phyloP scores from a whole-genome alignment of 2,113 vertebrate species.

The Crypturellus undulatus region DNA sequence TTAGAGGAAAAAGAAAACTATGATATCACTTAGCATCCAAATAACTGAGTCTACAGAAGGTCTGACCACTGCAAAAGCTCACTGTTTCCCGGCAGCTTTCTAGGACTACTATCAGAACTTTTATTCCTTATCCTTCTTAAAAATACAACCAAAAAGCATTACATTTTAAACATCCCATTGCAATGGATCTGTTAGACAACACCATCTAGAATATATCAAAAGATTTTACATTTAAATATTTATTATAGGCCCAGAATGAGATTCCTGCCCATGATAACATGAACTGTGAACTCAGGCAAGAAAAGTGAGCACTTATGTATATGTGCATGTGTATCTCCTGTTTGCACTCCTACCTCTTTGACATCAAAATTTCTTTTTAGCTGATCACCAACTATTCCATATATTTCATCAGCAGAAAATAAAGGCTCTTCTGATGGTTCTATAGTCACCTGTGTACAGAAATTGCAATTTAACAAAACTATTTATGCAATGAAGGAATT shows the following conservation, averaged over 20 bases:
- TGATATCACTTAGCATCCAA: not conserved
- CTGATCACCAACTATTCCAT: slow-evolving; percentile 94
- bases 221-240: not conserved
- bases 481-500: not conserved
- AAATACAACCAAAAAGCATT: not conserved
- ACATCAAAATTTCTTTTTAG: slow-evolving; percentile 95
- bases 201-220: not conserved
- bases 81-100: slow-evolving; percentile 4
- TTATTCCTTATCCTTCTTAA: not conserved
- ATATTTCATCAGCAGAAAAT: slow-evolving; percentile 93
- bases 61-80: not conserved
- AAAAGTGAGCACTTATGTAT: not conserved
- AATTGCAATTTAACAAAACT: not conserved
- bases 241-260: not conserved
- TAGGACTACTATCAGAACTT: not conserved
- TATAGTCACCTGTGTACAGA: slow-evolving; percentile 81
- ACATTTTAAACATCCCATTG: not conserved
- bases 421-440: slow-evolving; percentile 91
- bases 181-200: not conserved
- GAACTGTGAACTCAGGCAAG: not conserved
- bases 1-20: not conserved
- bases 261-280: not conserved
- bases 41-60: not conserved
- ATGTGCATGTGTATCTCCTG: not conserved
- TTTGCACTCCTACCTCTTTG: slow-evolving; percentile 85